phyloP scores from a whole-genome alignment of 2,888 invertebrate genomes.

The Xiphydria camelus region DNA sequence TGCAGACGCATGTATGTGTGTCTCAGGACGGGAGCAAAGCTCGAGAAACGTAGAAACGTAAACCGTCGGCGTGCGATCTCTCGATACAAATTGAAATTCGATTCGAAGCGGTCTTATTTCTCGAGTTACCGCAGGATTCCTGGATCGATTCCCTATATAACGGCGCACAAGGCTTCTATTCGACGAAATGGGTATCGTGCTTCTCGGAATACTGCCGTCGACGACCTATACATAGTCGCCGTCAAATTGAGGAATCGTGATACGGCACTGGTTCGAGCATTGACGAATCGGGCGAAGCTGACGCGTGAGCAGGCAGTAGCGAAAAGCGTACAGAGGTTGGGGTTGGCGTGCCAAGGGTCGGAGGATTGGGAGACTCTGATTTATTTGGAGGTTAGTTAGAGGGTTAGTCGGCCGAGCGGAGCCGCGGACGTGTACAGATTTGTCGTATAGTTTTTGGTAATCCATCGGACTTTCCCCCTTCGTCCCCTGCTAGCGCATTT shows the following conservation, averaged over 20 bases:
- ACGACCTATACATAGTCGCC: slow-evolving; percentile 24
- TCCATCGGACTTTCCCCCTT: too few species aligned
- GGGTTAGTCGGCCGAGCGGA: slow-evolving; percentile 23
- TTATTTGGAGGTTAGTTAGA: slow-evolving; percentile 23
- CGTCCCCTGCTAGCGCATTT: too few species aligned
- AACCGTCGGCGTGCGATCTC: too few species aligned
- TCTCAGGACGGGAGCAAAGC: too few species aligned
- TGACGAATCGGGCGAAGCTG: slow-evolving; percentile 34
- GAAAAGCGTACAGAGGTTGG: slow-evolving; percentile 2
- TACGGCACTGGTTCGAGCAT: slow-evolving; percentile 30
- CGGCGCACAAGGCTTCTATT: too few species aligned
- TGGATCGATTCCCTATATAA: too few species aligned
- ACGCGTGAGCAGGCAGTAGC: background rate
- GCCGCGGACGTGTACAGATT: slow-evolving; percentile 23
- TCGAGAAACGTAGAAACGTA: too few species aligned
- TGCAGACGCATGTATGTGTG: too few species aligned
- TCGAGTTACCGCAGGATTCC: too few species aligned
- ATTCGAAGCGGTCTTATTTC: too few species aligned
- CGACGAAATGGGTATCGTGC: background rate
- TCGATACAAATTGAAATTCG: too few species aligned
- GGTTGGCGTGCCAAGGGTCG: slow-evolving; percentile 2
- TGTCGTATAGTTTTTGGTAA: slow-evolving; percentile 6
- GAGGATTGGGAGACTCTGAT: slow-evolving; percentile 15
- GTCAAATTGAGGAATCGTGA: slow-evolving; percentile 43
- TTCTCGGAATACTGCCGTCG: background rate